Evolutionary conservation across 1,140 invertebrate genomes (phyloP), one percentile per base, ranked within the genome.

Genomic region (Drosophila sucinea): DNA sequence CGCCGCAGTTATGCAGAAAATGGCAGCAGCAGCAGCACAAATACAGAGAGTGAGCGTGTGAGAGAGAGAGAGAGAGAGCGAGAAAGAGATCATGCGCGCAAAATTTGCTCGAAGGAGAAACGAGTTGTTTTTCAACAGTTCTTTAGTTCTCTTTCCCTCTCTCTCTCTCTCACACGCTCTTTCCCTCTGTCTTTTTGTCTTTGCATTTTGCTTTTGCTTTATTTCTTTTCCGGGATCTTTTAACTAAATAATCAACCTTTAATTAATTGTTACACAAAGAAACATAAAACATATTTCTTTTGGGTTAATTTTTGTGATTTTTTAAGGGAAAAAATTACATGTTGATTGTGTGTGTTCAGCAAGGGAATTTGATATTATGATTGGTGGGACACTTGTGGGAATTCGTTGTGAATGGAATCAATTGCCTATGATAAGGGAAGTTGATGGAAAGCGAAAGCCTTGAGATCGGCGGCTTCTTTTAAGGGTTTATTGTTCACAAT

Each of bases 331-430:
- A 57, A 63, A 78, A 87, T 79, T 70, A 33, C 23, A 62, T 35
- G 51, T 62, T 68, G 61, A 73, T 87, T 86, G 17, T 38, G 35
- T 38, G 70, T 62, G 0, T 56, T 40, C 11, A 11, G 27, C 30
- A 58, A 69, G 73, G 73, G 55, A 85, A 84, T 75, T 72, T 73
- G 70, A 85, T 85, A 85, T 73, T 70, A 35, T 74, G 70, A 1
- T 11, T 7, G 11, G 17, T 62, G 35, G 58, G 77, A 80, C 77
- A 64, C 54, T 70, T 81, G 64, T 73, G 67, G 55, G 65, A 84
- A 80, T 62, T 40, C 23, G 2, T 47, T 62, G 10, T 62, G 27
- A 62, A 40, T 40, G 23, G 7, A 40, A 62, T 29, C 33, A 40
- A 8, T 17, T 17, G 17, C 17, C 0, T 0, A 17, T 62, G 27